Percentiles rank a stretch among this genome's conserved stretches.
Conservation (phyloP, 1,140 invertebrate species). For the Bombus sibiricus region DNA sequence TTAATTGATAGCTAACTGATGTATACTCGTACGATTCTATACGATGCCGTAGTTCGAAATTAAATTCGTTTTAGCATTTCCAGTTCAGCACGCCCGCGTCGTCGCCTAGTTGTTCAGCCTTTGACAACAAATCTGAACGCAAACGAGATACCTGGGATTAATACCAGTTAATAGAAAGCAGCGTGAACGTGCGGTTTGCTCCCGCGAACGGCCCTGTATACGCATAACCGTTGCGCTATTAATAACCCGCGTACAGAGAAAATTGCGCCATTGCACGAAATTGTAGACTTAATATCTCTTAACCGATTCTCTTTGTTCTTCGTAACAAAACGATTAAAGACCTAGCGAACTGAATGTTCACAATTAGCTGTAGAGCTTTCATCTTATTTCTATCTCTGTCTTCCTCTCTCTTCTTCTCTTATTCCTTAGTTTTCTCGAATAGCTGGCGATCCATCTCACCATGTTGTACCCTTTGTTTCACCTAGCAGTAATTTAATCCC, state of each 20-base stretch:
- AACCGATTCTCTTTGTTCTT: not conserved
- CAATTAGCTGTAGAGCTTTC: conserved; percentile 26
- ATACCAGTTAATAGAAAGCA: not conserved
- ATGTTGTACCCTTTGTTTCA: too few species aligned
- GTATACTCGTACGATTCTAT: not conserved
- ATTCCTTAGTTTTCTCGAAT: not conserved
- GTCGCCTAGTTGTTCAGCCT: not conserved
- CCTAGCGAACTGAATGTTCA: not conserved
- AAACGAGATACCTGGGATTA: not conserved
- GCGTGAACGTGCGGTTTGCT: not conserved
- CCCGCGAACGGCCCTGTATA: not conserved
- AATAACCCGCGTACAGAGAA: not conserved
- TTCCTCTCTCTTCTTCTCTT: not conserved
- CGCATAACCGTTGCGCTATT: not conserved
- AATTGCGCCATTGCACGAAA: conserved; percentile 4
- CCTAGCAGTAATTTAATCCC: not conserved
- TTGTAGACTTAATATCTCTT: conserved; percentile 17
- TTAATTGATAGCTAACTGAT: not conserved
- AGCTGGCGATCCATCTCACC: too few species aligned
- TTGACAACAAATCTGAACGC: not conserved
- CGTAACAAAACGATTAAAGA: conserved; percentile 15
- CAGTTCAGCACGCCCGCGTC: not conserved
- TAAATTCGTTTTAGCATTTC: not conserved
- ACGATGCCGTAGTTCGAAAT: not conserved
- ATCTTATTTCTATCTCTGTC: not conserved